These are phyloP conservation scores for Lepetodrilus schrolli DNA, from an alignment of 2,888 invertebrate species.

Conservation along the genomic window DNA sequence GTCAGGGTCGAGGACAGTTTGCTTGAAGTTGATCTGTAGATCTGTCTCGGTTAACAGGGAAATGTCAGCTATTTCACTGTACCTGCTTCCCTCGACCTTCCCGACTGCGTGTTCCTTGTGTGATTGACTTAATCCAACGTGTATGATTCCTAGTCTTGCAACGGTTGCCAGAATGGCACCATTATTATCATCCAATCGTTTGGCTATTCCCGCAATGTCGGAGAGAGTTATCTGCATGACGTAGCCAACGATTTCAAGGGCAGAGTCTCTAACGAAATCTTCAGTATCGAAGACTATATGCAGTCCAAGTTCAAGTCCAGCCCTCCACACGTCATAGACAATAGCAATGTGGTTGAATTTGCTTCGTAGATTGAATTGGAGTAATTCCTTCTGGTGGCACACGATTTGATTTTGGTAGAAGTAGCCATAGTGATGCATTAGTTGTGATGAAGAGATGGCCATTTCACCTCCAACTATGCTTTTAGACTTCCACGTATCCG, in stretches of 20 bases:
- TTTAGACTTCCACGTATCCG: neutral
- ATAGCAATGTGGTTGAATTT: neutral
- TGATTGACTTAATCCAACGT: conserved; percentile 3
- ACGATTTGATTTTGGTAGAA: neutral
- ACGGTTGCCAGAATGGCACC: neutral
- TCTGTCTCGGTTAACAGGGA: neutral
- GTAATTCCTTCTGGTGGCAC: neutral
- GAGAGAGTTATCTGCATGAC: neutral
- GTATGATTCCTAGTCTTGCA: neutral
- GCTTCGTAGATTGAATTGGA: neutral
- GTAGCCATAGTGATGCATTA: neutral
- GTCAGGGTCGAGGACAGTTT: neutral
- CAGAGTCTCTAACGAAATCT: neutral
- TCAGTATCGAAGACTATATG: neutral
- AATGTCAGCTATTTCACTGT: conserved; percentile 14
- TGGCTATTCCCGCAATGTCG: neutral
- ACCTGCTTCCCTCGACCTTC: neutral
- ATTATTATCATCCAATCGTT: neutral
- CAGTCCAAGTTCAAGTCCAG: neutral
- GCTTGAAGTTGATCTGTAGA: conserved; percentile 17
- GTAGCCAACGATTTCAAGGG: conserved; percentile 1
- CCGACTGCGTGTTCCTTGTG: neutral
- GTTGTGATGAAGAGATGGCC: neutral
- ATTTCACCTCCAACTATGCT: neutral
- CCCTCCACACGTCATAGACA: neutral